Base-by-base conservation (phyloP, 2,113 vertebrate genomes). In the Cyanistes caeruleus region DNA sequence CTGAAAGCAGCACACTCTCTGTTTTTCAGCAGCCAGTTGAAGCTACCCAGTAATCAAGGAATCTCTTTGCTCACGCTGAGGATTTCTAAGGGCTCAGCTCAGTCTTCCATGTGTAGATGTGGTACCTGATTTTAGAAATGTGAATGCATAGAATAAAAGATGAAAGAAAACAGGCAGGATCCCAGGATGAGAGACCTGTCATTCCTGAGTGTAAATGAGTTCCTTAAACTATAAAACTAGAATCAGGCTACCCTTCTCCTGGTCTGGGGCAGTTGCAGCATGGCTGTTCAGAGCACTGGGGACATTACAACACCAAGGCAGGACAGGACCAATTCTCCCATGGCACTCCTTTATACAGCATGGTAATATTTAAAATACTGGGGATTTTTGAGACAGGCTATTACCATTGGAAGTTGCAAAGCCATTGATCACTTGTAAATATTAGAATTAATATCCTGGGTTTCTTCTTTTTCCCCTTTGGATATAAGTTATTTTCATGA, bases 401-500 rank as follows among this genome's bases (percentile, higher is more conserved):
- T 68, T 84, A 11, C 37, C 43, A 8, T 64, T 58, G 62, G 46
- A 52, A 91, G 28, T 5, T 89, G 2, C n/a, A 69, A 79, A 89
- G 43, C 18, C 24, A 31, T 56, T 51, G 35, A 46, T 65, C 15
- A 39, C 10, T 69, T 80, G 39, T 62, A 75, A 92, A 51, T 64
- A 72, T 46, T 53, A 44, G 30, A 74, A 65, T 81, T 72, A 49
- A 13, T 70, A 51, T 56, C 30, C 59, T 87, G 19, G 5, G 13
- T 76, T 87, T 79, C 31, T 87, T 89, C 55, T 81, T 68, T 64
- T 48, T 93, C 30, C 14, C 5, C 9, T 86, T 73, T 48, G 31
- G n/a, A 52, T 27, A 53, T 11, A 7, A 2, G 15, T 80, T 96
- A 94, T 13, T 93, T 93, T 95, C 21, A 52, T 51, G 41, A 93